phyloP scores from a whole-genome alignment of 2,797 vertebrate genomes.

The Gadopsis bispinosus region DNA sequence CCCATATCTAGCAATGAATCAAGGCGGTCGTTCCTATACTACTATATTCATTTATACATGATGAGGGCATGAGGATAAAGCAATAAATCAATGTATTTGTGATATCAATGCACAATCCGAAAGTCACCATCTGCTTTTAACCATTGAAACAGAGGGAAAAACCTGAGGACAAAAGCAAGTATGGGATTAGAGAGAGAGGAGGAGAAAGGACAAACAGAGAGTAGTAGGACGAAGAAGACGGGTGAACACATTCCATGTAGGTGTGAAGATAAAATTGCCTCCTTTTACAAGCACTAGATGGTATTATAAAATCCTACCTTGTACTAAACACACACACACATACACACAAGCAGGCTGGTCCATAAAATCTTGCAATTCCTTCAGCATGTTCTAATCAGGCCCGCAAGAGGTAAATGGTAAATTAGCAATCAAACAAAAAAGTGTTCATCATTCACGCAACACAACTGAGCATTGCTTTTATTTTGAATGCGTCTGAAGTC shows the following conservation, averaged over 20 bases:
- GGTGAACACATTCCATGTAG: conserved; percentile 22
- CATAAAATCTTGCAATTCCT: conserved; percentile 3
- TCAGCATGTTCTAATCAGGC: conserved; percentile 12
- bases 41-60: neutral
- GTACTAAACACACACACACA: conserved; percentile 12
- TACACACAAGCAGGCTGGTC: neutral
- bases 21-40: neutral
- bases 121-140: conserved; percentile 1
- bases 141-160: neutral
- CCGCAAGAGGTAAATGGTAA: no score
- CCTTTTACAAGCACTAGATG: conserved; percentile 40
- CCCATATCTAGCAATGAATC: neutral
- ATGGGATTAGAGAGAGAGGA: neutral
- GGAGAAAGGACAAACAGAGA: neutral
- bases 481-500: no score
- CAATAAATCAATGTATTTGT: neutral
- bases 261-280: conserved; percentile 38
- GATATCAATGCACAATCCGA: neutral
- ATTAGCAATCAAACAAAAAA: no score
- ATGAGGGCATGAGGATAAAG: neutral
- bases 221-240: neutral
- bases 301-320: conserved; percentile 36
- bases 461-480: no score
- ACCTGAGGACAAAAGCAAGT: neutral
- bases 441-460: no score